Base-by-base conservation (phyloP, 2,797 vertebrate species). In the Eospalax fontanierii region DNA sequence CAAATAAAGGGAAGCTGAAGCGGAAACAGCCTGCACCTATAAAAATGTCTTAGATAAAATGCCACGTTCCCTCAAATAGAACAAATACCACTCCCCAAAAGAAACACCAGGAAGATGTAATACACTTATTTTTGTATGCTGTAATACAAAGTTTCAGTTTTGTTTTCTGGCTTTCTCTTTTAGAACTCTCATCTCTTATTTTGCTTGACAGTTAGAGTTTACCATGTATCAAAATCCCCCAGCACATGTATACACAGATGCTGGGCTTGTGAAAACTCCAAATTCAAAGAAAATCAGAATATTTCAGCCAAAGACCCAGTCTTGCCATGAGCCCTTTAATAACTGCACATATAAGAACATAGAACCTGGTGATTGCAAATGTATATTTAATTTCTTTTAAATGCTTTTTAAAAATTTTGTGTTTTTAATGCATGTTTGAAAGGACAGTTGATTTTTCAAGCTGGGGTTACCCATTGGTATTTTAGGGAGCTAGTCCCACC, bases 11-110 rank as follows among this genome's bases (percentile, higher is more conserved):
- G 40, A 83, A 78, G 50, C 70, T 65, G 46, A 80, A 46, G 26
- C 0, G 6, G 85, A 95, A 93, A n/a, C 57, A 93, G 46, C 18
- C 4, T 1, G 10, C 4, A 43, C 65, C 40, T 78, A 86, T 78
- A 85, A 85, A 73, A 90, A 78, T 79, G 43, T 74, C 63, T 89
- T 54, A 83, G 40, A 82, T 84, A 73, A 95, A 92, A 88, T 80
- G 43, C 43, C 19, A 18, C 66, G 57, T 71, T 95, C n/a, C 50
- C 66, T 94, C 8, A 94, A 94, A 63, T 80, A 79, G 91, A 71
- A 89, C 28, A 81, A 87, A 81, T 28, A 70, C 2, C 9, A 43
- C 28, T 75, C 21, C 30, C 12, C 21, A 54, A 65, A 73, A 73
- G 75, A 76, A 66, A 81, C 28, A 4, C 22, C 30, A 40, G 4